These are phyloP conservation scores for Sciurus carolinensis DNA, from an alignment of 2,797 vertebrate species.

Conservation along the genomic window DNA sequence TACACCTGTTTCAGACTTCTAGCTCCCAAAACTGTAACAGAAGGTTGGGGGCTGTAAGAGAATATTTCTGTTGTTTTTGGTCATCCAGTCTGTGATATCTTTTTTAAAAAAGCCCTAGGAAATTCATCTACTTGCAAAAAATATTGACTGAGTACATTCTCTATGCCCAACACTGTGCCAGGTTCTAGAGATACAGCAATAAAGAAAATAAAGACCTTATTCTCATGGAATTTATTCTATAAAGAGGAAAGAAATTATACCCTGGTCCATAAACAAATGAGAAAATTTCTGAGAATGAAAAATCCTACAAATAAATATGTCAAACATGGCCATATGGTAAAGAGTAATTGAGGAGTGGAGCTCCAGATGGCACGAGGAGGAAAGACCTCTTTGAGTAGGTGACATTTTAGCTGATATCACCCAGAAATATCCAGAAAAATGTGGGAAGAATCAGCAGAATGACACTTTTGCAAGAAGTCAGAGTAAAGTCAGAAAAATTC, in stretches of 20 bases:
- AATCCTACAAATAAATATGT: neutral
- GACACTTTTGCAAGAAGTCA: neutral
- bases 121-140: neutral
- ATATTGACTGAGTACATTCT: neutral
- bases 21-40: neutral
- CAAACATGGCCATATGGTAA: neutral
- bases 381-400: neutral
- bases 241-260: neutral
- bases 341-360: neutral
- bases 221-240: neutral
- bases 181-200: neutral
- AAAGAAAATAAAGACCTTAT: neutral
- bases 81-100: neutral
- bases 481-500: neutral
- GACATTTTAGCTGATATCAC: neutral
- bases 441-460: neutral
- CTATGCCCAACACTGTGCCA: neutral
- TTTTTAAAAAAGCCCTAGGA: slow-evolving; percentile 13
- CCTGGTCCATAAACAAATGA: neutral
- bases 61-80: slow-evolving; percentile 21
- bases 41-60: neutral
- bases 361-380: neutral
- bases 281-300: neutral
- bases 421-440: neutral
- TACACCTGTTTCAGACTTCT: neutral